Evolutionary conservation across 2,113 vertebrate species (phyloP).

Genomic region (Pavo muticus): DNA sequence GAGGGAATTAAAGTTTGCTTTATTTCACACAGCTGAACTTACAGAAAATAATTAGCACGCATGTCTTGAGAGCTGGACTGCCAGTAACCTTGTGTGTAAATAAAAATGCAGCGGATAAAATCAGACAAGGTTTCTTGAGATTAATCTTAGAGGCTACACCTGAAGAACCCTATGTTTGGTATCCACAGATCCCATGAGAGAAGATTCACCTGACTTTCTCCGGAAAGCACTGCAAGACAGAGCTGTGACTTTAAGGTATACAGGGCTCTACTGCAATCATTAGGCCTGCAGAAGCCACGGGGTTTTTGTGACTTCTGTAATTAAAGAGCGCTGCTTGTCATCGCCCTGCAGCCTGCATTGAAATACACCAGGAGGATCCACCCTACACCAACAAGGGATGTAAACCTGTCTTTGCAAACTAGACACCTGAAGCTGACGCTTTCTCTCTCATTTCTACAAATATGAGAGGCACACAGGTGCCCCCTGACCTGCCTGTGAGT

Average conservation of each 20-base stretch:
- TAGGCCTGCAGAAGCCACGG: conserved; percentile 1
- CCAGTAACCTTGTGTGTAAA: neutral
- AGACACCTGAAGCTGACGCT: accelerated
- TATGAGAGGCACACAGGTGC: accelerated
- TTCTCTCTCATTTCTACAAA: accelerated
- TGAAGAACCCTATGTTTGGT: neutral
- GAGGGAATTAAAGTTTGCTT: neutral
- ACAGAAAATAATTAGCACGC: neutral
- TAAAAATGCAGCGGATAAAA: neutral
- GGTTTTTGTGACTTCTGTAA: conserved; percentile 22
- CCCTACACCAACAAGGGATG: neutral
- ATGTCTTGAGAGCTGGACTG: neutral
- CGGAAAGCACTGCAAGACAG: neutral
- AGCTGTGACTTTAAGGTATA: neutral
- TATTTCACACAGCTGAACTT: neutral
- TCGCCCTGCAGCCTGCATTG: neutral
- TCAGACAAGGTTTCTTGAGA: neutral
- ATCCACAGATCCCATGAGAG: neutral
- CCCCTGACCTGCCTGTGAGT: neutral
- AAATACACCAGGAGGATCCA: conserved; percentile 23
- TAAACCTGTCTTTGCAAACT: neutral
- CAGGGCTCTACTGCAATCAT: neutral
- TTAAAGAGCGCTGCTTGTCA: conserved; percentile 8
- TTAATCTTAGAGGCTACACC: neutral
- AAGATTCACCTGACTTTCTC: neutral